These are phyloP conservation scores for Peromyscus melanophrys DNA, from an alignment of 2,797 vertebrate genomes.

Conservation along the genomic window DNA sequence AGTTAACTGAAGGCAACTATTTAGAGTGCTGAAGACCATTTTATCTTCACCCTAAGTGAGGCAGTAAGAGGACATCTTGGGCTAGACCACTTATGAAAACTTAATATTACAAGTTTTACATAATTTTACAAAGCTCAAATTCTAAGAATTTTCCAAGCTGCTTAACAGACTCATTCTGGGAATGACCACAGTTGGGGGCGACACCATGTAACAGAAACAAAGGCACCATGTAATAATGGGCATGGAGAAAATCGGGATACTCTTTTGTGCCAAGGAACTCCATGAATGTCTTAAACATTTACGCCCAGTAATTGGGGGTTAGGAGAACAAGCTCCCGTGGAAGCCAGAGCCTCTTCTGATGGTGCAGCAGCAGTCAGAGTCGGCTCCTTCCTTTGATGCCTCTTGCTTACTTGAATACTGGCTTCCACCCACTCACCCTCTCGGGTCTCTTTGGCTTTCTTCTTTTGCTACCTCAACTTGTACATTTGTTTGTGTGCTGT, in stretches of 20 bases:
- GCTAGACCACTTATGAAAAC: neutral
- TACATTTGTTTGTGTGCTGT: neutral
- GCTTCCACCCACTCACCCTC: constrained; percentile 20
- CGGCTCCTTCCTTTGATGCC: neutral
- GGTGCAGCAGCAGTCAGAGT: neutral
- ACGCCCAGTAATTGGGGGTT: neutral
- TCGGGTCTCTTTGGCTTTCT: neutral
- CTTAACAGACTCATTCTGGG: constrained; percentile 4
- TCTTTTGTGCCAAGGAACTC: constrained; percentile 48
- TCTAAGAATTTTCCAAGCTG: constrained; percentile 32
- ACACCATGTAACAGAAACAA: neutral
- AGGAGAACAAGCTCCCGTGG: neutral
- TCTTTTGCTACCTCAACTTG: neutral
- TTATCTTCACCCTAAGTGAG: neutral
- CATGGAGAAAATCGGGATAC: neutral
- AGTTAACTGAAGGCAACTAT: neutral
- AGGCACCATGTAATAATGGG: neutral
- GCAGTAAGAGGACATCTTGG: neutral
- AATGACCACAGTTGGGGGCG: neutral
- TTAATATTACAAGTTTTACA: neutral
- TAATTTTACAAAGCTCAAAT: neutral
- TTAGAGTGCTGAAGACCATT: neutral
- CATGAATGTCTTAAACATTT: neutral
- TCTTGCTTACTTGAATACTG: constrained; percentile 25
- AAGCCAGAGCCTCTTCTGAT: neutral